Conservation (phyloP, 2,888 invertebrate genomes). For the Sussaba pulchella region DNA sequence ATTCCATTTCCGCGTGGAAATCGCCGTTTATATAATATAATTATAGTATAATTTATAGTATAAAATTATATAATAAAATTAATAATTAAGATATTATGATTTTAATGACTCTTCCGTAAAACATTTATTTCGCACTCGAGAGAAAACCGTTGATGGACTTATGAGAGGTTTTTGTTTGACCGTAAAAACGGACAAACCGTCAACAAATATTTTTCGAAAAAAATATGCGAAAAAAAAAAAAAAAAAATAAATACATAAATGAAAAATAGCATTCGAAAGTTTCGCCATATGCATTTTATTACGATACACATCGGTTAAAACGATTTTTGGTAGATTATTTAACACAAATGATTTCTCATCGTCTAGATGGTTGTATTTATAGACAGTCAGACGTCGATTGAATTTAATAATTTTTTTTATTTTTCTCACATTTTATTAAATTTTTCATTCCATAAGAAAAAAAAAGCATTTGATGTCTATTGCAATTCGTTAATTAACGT, state of each 20-base stretch:
- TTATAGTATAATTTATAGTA: too few relatives aligned
- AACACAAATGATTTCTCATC: slow-evolving; percentile 47
- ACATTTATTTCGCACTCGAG: slow-evolving; percentile 49
- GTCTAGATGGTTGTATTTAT: slow-evolving; percentile 55
- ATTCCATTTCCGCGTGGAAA: neutral
- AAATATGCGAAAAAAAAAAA: neutral
- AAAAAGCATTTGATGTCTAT: slow-evolving; percentile 19
- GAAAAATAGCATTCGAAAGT: neutral
- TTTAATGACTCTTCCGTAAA: slow-evolving; percentile 49
- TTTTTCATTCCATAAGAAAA: slow-evolving; percentile 34
- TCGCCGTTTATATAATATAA: too few relatives aligned
- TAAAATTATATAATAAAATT: too few relatives aligned
- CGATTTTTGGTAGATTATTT: slow-evolving; percentile 49
- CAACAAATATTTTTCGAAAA: neutral
- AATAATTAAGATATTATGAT: too few relatives aligned
- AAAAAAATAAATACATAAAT: neutral
- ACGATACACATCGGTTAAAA: slow-evolving; percentile 57
- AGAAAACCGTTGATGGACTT: too few relatives aligned
- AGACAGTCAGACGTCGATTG: slow-evolving; percentile 59
- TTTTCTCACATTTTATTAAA: neutral
- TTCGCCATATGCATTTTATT: slow-evolving; percentile 52
- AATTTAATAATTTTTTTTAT: slow-evolving; percentile 22
- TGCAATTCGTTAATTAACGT: slow-evolving; percentile 3
- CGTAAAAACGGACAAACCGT: neutral
- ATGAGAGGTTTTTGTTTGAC: too few relatives aligned